These are phyloP conservation scores for Tapirus terrestris DNA, from an alignment of 2,113 vertebrate genomes.

Conservation along the genomic window DNA sequence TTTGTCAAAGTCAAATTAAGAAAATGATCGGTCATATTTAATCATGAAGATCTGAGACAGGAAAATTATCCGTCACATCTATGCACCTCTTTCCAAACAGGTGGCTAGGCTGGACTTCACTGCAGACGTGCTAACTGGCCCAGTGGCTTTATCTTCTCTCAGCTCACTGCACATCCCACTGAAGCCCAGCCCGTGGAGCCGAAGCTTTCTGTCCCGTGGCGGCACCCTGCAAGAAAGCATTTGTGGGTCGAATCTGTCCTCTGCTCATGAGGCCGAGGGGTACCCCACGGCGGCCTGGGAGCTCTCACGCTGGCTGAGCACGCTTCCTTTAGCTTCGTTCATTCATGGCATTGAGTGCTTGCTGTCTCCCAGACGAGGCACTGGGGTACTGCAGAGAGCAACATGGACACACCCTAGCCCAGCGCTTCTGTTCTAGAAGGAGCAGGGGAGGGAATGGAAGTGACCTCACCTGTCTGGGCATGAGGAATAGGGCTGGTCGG, in stretches of 20 bases:
- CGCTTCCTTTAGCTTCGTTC: background rate
- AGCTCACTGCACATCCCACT: rapidly evolving
- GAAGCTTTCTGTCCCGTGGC: background rate
- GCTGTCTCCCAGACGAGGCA: background rate
- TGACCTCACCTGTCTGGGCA: background rate
- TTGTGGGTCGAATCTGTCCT: background rate
- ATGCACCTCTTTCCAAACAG: background rate
- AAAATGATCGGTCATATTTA: background rate
- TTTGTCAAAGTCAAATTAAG: slow-evolving; percentile 56
- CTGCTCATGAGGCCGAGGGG: background rate
- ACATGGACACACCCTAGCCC: background rate
- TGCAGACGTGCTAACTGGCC: background rate
- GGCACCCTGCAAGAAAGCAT: background rate
- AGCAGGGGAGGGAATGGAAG: background rate
- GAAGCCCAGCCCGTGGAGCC: background rate
- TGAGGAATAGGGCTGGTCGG: background rate
- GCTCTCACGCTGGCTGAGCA: background rate
- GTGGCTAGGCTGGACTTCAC: background rate
- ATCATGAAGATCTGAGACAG: background rate
- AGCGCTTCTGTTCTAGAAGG: background rate
- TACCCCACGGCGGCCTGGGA: background rate
- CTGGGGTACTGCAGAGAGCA: background rate
- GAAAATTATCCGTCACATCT: background rate
- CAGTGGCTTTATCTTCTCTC: too few species aligned
- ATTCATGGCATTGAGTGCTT: too few species aligned